Conservation (phyloP, 1,140 invertebrate genomes). For the Sycophila sp. region DNA sequence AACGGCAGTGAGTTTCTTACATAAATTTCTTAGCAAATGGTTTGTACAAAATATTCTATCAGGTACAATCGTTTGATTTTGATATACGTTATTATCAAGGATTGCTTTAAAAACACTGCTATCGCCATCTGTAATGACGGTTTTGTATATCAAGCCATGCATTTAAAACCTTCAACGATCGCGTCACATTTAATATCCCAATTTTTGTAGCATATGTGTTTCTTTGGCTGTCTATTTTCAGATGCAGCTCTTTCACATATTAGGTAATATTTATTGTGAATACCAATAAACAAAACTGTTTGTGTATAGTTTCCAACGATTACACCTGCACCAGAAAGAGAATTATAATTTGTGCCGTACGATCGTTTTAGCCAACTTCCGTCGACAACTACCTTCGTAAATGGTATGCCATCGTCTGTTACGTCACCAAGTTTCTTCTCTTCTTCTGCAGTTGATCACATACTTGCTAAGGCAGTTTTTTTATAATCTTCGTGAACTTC, state of each 20-base stretch:
- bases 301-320: slow-evolving; percentile 56
- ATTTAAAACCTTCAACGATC: slow-evolving; percentile 58
- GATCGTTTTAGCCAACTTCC: slow-evolving; percentile 52
- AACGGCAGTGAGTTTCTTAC: slow-evolving; percentile 40
- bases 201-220: slow-evolving; percentile 53
- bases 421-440: slow-evolving; percentile 1
- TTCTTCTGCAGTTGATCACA: slow-evolving; percentile 16
- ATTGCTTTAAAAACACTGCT: slow-evolving; percentile 55
- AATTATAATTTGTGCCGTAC: slow-evolving; percentile 45
- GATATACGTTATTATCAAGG: slow-evolving; percentile 47
- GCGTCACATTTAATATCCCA: slow-evolving; percentile 47
- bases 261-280: slow-evolving; percentile 59
- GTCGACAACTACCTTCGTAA: slow-evolving; percentile 40
- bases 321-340: slow-evolving; percentile 44
- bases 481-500: neutral
- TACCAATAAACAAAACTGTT: slow-evolving; percentile 56
- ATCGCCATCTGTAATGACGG: slow-evolving; percentile 62
- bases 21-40: slow-evolving; percentile 51
- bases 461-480: slow-evolving; percentile 5
- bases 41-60: slow-evolving; percentile 58
- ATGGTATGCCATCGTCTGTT: no score
- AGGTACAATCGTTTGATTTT: slow-evolving; percentile 41
- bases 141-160: slow-evolving; percentile 56
- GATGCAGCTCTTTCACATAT: slow-evolving; percentile 48
- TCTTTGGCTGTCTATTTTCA: slow-evolving; percentile 17